phyloP scores from a whole-genome alignment of 2,797 vertebrate genomes.

The Leuciscus waleckii region DNA sequence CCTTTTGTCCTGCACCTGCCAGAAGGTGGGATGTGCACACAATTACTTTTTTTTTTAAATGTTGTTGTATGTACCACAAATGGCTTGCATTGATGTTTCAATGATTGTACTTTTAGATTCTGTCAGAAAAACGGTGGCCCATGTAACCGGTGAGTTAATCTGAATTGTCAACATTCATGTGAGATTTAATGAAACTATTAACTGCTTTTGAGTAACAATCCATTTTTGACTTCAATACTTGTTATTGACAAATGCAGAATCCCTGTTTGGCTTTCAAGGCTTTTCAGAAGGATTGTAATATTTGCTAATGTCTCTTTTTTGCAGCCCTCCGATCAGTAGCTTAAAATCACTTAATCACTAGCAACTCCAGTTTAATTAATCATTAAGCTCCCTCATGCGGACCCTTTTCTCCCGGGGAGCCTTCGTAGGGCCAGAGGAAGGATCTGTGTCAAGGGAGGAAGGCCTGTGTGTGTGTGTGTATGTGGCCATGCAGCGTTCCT shows the following conservation, averaged over 20 bases:
- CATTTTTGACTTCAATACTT: neutral
- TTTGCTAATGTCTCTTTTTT: conserved; percentile 73
- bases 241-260: conserved; percentile 51
- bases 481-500: conserved; percentile 21
- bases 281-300: conserved; percentile 74
- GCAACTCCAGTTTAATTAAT: conserved; percentile 83
- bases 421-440: conserved; percentile 62
- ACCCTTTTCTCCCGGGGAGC: conserved; percentile 73
- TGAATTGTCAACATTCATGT: neutral
- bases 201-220: neutral
- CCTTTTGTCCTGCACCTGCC: no score
- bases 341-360: conserved; percentile 73
- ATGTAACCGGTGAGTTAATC: neutral
- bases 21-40: no score
- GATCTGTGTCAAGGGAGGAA: conserved; percentile 44
- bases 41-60: no score
- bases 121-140: neutral
- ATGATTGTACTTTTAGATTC: neutral
- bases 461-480: neutral
- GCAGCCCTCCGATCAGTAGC: conserved; percentile 59
- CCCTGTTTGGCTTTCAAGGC: conserved; percentile 55
- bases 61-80: neutral
- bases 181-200: conserved; percentile 3
- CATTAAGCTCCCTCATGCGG: conserved; percentile 82
- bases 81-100: neutral